phyloP scores from a whole-genome alignment of 1,140 invertebrate species.

The Drosophila yakuba region DNA sequence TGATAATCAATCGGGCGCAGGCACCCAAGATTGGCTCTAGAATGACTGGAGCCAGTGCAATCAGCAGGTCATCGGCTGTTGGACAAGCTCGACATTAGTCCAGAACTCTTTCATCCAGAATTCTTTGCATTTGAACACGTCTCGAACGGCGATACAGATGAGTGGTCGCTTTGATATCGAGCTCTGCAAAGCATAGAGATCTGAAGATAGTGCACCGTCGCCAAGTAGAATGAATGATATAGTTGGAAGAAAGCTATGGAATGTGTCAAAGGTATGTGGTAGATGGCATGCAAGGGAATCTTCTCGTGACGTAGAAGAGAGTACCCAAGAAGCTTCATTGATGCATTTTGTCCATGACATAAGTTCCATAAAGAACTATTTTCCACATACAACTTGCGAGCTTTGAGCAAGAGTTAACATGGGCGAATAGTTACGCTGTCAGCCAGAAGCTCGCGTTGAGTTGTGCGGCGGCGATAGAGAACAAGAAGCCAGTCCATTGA shows the following conservation, averaged over 20 bases:
- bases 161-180: neutral
- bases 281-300: slow-evolving; percentile 5
- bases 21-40: neutral
- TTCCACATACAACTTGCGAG: too few species aligned
- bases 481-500: slow-evolving; percentile 2
- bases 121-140: slow-evolving; percentile 30
- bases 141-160: neutral
- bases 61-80: slow-evolving; percentile 29
- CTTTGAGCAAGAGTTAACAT: too few species aligned
- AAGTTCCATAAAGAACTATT: neutral
- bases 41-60: slow-evolving; percentile 5
- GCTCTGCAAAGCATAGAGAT: neutral
- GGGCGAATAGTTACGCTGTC: neutral
- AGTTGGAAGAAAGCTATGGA: neutral
- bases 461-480: slow-evolving; percentile 2
- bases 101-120: neutral
- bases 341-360: neutral
- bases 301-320: slow-evolving; percentile 6
- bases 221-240: neutral
- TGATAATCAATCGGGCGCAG: slow-evolving; percentile 16
- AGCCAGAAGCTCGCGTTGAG: neutral
- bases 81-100: slow-evolving; percentile 13
- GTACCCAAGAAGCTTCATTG: neutral
- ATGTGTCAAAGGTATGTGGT: slow-evolving; percentile 2
- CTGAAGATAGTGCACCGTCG: neutral